Percentiles rank a stretch among this genome's conserved stretches.
phyloP scores from a whole-genome alignment of 2,113 vertebrate species.

The Calypte anna region DNA sequence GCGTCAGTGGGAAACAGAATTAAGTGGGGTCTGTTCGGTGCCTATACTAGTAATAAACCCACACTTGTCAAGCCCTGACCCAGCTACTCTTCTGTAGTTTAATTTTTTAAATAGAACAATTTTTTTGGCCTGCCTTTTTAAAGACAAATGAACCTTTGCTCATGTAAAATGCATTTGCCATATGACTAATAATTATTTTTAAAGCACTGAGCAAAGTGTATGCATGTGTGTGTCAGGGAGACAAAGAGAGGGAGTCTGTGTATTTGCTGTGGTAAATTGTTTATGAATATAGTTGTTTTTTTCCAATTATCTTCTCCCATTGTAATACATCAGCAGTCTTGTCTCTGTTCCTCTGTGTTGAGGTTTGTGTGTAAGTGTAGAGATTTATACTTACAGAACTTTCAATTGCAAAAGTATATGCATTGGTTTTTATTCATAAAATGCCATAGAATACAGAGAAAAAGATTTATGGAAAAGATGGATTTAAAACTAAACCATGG shows the following conservation, averaged over 20 bases:
- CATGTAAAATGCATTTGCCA: background rate
- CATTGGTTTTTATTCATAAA: background rate
- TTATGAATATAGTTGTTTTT: slow-evolving; percentile 50
- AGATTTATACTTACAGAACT: background rate
- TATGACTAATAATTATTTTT: slow-evolving; percentile 49
- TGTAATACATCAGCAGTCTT: background rate
- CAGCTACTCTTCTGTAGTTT: background rate
- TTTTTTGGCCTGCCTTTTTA: background rate
- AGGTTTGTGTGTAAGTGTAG: background rate
- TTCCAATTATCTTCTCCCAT: slow-evolving; percentile 5
- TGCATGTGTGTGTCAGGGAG: background rate
- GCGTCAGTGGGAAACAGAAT: slow-evolving; percentile 46
- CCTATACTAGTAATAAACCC: background rate
- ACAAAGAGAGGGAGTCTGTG: slow-evolving; percentile 3
- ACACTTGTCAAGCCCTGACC: background rate
- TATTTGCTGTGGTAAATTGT: slow-evolving; percentile 36
- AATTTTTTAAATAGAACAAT: background rate
- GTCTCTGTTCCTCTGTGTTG: background rate
- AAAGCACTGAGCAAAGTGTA: background rate
- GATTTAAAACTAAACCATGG: background rate
- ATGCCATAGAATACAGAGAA: background rate
- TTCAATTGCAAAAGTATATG: background rate
- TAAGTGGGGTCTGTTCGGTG: background rate
- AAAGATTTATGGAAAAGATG: background rate
- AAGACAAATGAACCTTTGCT: background rate